Evolutionary conservation across 2,797 vertebrate genomes (phyloP).

Genomic region (Ptychobarbus kaznakovi): DNA sequence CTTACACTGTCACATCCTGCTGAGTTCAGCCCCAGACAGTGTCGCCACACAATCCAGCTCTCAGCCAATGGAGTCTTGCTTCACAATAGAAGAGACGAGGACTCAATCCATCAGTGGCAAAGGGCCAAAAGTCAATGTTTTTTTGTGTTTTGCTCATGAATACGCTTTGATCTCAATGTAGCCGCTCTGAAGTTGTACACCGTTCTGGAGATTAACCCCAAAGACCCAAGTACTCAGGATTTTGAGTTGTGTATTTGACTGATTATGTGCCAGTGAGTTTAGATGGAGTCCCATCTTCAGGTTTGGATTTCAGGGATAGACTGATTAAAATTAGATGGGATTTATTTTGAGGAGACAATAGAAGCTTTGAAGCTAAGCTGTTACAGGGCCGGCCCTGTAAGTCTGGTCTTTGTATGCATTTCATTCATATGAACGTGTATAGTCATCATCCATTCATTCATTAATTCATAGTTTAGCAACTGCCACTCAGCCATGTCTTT

Average conservation of each 20-base stretch:
- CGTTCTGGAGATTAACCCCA: slow-evolving; percentile 54
- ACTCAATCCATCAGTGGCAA: slow-evolving; percentile 60
- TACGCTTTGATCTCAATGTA: slow-evolving; percentile 57
- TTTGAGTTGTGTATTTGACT: slow-evolving; percentile 41
- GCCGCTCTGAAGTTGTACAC: slow-evolving; percentile 54
- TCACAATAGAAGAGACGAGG: slow-evolving; percentile 57
- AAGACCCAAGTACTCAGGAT: slow-evolving; percentile 43
- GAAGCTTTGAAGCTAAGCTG: slow-evolving; percentile 32
- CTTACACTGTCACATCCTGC: slow-evolving; percentile 55
- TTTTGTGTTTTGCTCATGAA: slow-evolving; percentile 54
- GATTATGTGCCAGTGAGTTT: slow-evolving; percentile 44
- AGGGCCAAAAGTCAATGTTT: slow-evolving; percentile 57
- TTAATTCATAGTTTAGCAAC: not conserved
- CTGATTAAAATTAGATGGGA: slow-evolving; percentile 58
- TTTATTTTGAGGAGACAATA: slow-evolving; percentile 57
- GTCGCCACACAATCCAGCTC: slow-evolving; percentile 50
- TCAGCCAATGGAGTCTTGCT: slow-evolving; percentile 54
- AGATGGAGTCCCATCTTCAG: slow-evolving; percentile 30
- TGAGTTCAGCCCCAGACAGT: slow-evolving; percentile 57
- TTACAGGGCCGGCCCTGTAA: not conserved
- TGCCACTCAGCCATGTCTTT: not conserved
- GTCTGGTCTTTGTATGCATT: not conserved
- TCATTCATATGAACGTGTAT: slow-evolving; percentile 6
- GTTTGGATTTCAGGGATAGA: slow-evolving; percentile 54
- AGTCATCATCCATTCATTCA: too few relatives aligned